Evolutionary conservation across 2,797 vertebrate genomes (phyloP), one percentile per base, ranked within the genome.

Genomic region (Lophotriccus pileatus): DNA sequence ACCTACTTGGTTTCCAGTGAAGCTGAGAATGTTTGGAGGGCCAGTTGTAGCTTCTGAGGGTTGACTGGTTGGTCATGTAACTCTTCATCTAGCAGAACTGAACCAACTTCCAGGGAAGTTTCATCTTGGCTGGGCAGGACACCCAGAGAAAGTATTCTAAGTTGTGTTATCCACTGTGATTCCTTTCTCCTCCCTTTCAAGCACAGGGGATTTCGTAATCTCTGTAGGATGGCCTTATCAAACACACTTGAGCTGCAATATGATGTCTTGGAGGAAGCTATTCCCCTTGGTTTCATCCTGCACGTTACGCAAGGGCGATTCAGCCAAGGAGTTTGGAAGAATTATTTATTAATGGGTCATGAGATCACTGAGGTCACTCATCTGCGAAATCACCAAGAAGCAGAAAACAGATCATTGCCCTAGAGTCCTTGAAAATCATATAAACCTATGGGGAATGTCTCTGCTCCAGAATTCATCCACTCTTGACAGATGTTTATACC

Each of bases 301-400:
- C 34, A 39, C 10, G 0, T 83, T 93, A 64, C 46, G 60, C 13
- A 47, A 68, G 28, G 24, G n/a, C 0, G 1, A 90, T 60, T 84
- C 63, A 79, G 90, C 47, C 90, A 94, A 91, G 47, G 44, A 84
- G 43, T 91, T 83, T 43, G 58, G 62, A 89, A 63, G 66, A 91
- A 87, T 74, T 87, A 74, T 85, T 95, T 87, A 80, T 93, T 91
- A 91, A 78, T 80, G 66, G 81, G 46, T 87, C 89, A 89, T 91
- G 78, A 92, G 81, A 95, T 89, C 84, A 68, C 55, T 67, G 92
- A 96, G 15, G 22, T 95, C 12, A 12, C 52, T 96, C 43, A 53
- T 85, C 69, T 72, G 79, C 52, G 79, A 95, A 96, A 87, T 87
- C 62, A 75, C 36, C 5, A 5, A 86, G 62, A 47, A 93, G 39